phyloP scores from a whole-genome alignment of 2,113 vertebrate genomes.

The Furnarius figulus region DNA sequence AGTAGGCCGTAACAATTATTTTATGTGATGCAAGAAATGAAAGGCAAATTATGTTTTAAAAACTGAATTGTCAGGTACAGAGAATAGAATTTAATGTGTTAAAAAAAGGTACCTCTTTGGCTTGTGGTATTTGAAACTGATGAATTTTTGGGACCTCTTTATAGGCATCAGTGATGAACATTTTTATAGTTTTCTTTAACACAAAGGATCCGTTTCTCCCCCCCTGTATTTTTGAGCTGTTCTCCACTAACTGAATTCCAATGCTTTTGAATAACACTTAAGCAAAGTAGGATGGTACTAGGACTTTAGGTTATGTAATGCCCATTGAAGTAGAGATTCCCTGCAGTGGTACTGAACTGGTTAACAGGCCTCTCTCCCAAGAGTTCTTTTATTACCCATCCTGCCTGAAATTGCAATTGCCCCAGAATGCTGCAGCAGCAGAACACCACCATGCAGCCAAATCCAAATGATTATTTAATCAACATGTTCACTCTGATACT shows the following conservation, averaged over 20 bases:
- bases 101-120: background rate
- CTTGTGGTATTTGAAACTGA: background rate
- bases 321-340: background rate
- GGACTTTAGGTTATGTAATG: background rate
- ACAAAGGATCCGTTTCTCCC: background rate
- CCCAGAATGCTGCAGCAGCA: background rate
- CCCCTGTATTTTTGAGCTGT: background rate
- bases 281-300: background rate
- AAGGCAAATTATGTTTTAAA: background rate
- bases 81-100: background rate
- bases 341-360: background rate
- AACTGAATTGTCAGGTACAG: background rate
- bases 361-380: background rate
- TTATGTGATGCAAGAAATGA: background rate
- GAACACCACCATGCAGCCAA: background rate
- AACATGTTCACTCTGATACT: background rate
- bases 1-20: background rate
- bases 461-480: constrained; percentile 3
- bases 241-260: background rate
- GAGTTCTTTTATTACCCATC: background rate
- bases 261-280: background rate
- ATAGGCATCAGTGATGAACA: background rate
- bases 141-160: background rate
- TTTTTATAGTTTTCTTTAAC: background rate
- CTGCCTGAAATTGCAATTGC: background rate